Evolutionary conservation across 2,888 invertebrate species (phyloP).

Genomic region (Lepidochitona cinerea): DNA sequence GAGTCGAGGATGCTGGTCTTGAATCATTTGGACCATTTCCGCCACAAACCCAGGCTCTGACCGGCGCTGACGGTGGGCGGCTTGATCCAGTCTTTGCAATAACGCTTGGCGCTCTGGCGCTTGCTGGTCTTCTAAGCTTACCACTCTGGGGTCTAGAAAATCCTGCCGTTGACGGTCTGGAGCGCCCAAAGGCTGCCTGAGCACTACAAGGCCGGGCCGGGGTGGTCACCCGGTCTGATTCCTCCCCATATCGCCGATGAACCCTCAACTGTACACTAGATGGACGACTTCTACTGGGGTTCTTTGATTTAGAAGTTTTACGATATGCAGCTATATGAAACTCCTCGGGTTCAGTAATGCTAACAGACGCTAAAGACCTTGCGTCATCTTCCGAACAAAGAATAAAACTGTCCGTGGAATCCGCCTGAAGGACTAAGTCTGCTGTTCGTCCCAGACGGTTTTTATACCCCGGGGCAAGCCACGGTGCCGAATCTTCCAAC

Average conservation of each 20-base stretch:
- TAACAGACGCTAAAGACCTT: conserved; percentile 31
- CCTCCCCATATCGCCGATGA: not conserved
- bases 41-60: conserved; percentile 15
- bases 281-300: conserved; percentile 33
- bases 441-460: conserved; percentile 36
- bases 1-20: not conserved
- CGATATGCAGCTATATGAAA: conserved; percentile 18
- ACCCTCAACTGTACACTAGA: conserved; percentile 26
- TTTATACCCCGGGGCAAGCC: conserved; percentile 45
- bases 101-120: conserved; percentile 3
- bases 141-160: not conserved
- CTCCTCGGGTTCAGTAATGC: conserved; percentile 18
- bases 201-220: conserved; percentile 12
- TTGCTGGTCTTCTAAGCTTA: not conserved
- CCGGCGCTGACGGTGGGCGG: conserved; percentile 19
- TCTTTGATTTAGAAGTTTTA: not conserved
- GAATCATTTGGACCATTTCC: conserved; percentile 32
- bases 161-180: not conserved
- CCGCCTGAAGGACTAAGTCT: conserved; percentile 30
- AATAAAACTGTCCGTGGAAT: conserved; percentile 36
- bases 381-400: conserved; percentile 37
- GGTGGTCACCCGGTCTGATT: not conserved
- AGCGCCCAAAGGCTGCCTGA: not conserved
- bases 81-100: not conserved
- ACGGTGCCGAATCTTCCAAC: conserved; percentile 18